Percentiles rank a stretch among this genome's conserved stretches.
Conservation (phyloP, 2,113 vertebrate genomes). For the Zosterops borbonicus region DNA sequence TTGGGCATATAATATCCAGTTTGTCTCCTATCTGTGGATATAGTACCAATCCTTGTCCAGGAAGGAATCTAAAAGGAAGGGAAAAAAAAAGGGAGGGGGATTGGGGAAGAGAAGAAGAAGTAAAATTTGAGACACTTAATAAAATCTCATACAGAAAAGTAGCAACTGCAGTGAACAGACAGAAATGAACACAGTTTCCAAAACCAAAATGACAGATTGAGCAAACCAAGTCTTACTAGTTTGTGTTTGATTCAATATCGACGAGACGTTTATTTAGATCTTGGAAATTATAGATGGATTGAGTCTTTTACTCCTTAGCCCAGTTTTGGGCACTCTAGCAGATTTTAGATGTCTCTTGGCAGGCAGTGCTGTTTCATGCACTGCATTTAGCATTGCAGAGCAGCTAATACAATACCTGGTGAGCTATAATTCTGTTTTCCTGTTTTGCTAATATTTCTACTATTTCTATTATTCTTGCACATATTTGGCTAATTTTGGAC, state of each 20-base stretch:
- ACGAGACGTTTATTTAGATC: not conserved
- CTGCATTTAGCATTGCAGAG: not conserved
- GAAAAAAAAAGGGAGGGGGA: not conserved
- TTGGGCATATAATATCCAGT: conserved; percentile 99
- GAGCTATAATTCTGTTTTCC: not conserved
- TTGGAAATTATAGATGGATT: not conserved
- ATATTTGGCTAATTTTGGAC: not conserved
- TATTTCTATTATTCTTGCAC: not conserved
- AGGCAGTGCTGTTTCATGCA: not conserved
- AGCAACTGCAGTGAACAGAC: not conserved
- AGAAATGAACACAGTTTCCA: conserved; percentile 9
- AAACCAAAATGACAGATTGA: conserved; percentile 18
- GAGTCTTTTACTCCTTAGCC: not conserved
- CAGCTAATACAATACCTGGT: not conserved
- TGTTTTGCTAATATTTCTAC: not conserved
- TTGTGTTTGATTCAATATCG: not conserved
- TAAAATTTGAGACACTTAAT: conserved; percentile 13
- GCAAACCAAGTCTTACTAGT: not conserved
- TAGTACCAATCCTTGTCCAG: conserved; percentile 94
- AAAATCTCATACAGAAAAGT: not conserved
- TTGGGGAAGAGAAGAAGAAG: not conserved
- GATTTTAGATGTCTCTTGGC: not conserved
- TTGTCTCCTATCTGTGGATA: conserved; percentile 99
- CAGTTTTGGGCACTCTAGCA: not conserved
- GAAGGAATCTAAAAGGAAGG: conserved; percentile 87